Evolutionary conservation across 2,113 vertebrate species (phyloP).

Genomic region (Tapirus terrestris): DNA sequence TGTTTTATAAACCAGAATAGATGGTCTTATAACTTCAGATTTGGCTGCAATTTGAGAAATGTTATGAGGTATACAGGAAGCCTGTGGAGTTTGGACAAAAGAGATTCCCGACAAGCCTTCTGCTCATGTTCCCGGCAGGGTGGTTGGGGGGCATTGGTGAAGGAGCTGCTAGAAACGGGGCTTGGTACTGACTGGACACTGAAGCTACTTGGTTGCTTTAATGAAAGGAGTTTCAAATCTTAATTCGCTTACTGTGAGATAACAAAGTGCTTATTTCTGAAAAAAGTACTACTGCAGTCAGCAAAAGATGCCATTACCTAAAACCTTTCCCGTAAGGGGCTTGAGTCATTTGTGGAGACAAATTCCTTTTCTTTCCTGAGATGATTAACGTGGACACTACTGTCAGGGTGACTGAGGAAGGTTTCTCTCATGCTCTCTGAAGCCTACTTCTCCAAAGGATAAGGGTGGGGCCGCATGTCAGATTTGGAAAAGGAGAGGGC

Average conservation of each 20-base stretch:
- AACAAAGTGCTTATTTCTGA: constrained; percentile 49
- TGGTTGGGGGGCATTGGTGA: accelerated
- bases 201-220: neutral
- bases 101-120: neutral
- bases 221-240: constrained; percentile 27
- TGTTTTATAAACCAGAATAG: neutral
- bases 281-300: constrained; percentile 34
- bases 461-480: neutral
- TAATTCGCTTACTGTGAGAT: constrained; percentile 60
- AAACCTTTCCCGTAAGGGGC: constrained; percentile 36
- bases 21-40: neutral
- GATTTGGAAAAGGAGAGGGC: neutral
- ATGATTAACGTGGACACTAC: constrained; percentile 16
- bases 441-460: neutral
- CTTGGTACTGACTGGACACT: neutral
- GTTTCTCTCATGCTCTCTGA: neutral
- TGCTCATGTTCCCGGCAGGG: neutral
- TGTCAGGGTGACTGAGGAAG: neutral
- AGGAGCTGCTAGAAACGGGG: neutral
- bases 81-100: neutral
- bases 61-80: neutral
- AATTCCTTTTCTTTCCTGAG: constrained; percentile 12
- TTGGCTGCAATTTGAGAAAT: neutral
- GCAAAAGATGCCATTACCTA: constrained; percentile 57
- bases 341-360: constrained; percentile 15